Percentiles rank a stretch among this genome's conserved stretches.
Conservation (phyloP, 2,113 vertebrate species). For the Hystrix brachyura region DNA sequence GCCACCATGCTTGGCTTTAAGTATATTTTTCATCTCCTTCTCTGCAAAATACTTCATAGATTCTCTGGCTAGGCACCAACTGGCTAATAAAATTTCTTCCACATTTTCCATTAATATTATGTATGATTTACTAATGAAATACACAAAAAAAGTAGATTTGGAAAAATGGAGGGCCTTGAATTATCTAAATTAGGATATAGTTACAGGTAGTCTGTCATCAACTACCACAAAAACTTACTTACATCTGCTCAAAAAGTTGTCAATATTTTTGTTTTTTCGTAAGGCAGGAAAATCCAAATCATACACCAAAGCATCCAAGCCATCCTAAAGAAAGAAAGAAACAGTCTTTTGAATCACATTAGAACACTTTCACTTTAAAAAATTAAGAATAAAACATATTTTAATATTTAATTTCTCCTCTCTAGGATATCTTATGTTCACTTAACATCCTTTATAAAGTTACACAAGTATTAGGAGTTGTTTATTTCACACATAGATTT, state of each 20-base stretch:
- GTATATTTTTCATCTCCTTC: constrained; percentile 21
- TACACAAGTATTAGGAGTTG: neutral
- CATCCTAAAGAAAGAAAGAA: constrained; percentile 91
- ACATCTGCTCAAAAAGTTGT: constrained; percentile 99
- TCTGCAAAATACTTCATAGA: constrained; percentile 52
- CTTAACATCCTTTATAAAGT: constrained; percentile 51
- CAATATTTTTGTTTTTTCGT: constrained; percentile 99
- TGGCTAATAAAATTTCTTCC: constrained; percentile 56
- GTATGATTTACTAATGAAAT: constrained; percentile 49
- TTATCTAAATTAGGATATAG: constrained; percentile 55
- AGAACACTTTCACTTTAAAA: constrained; percentile 34
- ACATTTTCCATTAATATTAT: constrained; percentile 32
- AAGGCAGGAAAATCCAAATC: constrained; percentile 99
- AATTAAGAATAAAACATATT: constrained; percentile 46
- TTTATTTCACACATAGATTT: constrained; percentile 60
- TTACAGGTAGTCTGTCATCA: constrained; percentile 11
- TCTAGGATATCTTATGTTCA: neutral
- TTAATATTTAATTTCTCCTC: constrained; percentile 48
- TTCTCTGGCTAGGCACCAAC: neutral
- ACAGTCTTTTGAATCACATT: constrained; percentile 69
- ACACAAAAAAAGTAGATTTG: constrained; percentile 61
- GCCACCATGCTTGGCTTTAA: neutral
- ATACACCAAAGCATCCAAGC: constrained; percentile 98
- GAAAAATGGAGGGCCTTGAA: constrained; percentile 14
- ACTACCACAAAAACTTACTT: constrained; percentile 89